Base-by-base conservation (phyloP, 2,888 invertebrate species). In the Scaptomyza caliginosa region DNA sequence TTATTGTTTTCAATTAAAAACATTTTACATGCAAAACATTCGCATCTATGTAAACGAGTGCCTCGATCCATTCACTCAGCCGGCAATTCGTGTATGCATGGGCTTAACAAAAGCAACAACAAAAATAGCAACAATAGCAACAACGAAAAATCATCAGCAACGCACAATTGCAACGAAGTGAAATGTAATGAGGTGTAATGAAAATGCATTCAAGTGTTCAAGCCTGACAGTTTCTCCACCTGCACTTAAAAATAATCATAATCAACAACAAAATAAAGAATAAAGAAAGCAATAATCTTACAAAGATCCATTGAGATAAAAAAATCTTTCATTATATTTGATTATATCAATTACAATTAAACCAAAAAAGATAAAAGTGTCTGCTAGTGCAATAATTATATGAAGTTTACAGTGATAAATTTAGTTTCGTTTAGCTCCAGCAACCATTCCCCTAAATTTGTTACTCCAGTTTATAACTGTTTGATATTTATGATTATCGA, bases 1-100 rank as follows among this genome's bases (percentile, higher is more conserved):
- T 87, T 83, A 83, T 83, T 83, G 87, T 83, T 83, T 83, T 83
- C 87, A 83, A 83, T 83, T 87, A 83, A 83, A 83, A 83, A 85
- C 83, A 86, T 87, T 79, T 76, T 87, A 74, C 71, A 77, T 77
- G 70, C 78, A 86, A 76, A 74, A 72, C 82, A 86, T 84, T 72
- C 69, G 60, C 72, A 74, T 72, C 62, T 63, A 72, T 64, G 64
- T 64, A 64, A 74, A 74, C 69, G 74, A 57, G 71, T 71, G 63
- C 48, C 67, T 76, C 72, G 75, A 84, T 78, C 68, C 79, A 82
- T 84, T 81, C 76, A 80, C 63, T 73, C 67, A 57, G 48, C 62
- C 68, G 48, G 36, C 55, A 17, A 55, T 48, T 40, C 26, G 28
- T 30, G 52, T 49, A 55, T 72, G 72, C 73, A 72, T 30, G 16